Percentiles rank a stretch among this genome's conserved stretches.
phyloP scores from a whole-genome alignment of 92 coral and sea anemone species.

The Paramuricea clavata region DNA sequence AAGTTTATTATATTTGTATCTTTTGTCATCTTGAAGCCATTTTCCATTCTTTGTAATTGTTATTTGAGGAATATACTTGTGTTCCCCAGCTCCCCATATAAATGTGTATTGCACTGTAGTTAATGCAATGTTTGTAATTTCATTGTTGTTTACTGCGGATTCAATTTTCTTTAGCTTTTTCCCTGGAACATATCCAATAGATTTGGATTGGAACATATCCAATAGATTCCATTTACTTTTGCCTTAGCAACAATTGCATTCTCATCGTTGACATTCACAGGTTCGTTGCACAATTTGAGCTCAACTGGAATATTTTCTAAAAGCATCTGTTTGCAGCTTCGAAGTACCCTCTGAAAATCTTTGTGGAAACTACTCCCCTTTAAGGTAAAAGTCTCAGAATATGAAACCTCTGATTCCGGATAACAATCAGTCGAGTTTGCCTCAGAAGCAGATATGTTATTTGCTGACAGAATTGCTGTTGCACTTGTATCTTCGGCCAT shows the following conservation, averaged over 20 bases:
- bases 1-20: slow-evolving; percentile 12
- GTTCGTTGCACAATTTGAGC: not conserved
- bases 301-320: not conserved
- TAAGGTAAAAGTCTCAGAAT: not conserved
- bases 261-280: slow-evolving; percentile 26
- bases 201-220: not conserved
- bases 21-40: slow-evolving; percentile 22
- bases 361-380: not conserved
- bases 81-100: not conserved
- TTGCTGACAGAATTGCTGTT: not conserved
- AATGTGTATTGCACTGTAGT: slow-evolving; percentile 22
- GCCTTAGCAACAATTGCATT: slow-evolving; percentile 29
- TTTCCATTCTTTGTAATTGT: slow-evolving; percentile 18
- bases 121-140: slow-evolving; percentile 9
- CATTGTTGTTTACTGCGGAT: not conserved
- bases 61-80: not conserved
- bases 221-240: not conserved
- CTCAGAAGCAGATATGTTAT: too few relatives aligned
- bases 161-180: slow-evolving; percentile 3
- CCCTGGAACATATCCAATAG: too few relatives aligned
- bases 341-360: slow-evolving; percentile 1
- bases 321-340: not conserved
- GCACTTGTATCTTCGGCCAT: not conserved
- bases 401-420: not conserved
- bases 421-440: not conserved